These are phyloP conservation scores for Neosilurus hyrtlii DNA, from an alignment of 2,797 vertebrate genomes.

Conservation along the genomic window DNA sequence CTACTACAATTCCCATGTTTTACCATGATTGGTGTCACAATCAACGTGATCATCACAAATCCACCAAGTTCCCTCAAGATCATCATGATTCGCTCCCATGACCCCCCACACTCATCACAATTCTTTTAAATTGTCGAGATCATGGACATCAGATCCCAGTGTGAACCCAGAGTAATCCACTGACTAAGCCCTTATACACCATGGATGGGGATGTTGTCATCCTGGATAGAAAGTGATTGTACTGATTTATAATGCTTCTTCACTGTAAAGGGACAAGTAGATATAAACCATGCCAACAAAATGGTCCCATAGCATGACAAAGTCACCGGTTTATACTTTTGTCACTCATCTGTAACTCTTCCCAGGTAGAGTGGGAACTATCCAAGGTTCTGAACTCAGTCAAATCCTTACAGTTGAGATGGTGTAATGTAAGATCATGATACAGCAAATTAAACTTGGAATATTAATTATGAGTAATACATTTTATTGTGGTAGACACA, in stretches of 20 bases:
- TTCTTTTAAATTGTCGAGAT: too few species aligned
- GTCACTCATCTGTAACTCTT: neutral
- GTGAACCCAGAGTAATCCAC: too few species aligned
- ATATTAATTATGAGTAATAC: too few species aligned
- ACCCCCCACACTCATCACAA: too few species aligned
- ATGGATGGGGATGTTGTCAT: neutral
- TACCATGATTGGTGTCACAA: too few species aligned
- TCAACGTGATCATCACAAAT: too few species aligned
- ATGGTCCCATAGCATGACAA: neutral
- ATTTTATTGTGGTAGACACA: too few species aligned
- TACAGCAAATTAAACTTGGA: neutral
- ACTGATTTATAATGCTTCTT: neutral
- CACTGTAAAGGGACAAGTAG: neutral
- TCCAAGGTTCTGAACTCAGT: constrained; percentile 49
- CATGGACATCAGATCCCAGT: too few species aligned
- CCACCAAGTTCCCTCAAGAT: too few species aligned
- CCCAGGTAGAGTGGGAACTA: constrained; percentile 40
- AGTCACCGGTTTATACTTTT: neutral
- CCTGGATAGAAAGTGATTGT: neutral
- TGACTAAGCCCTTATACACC: neutral
- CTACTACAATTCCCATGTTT: too few species aligned
- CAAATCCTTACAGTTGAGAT: neutral
- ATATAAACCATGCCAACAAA: neutral
- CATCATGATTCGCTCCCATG: too few species aligned
- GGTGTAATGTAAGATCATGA: neutral